Percentiles rank a stretch among this genome's conserved stretches.
Conservation (phyloP, 2,113 vertebrate species). For the Etheostoma spectabile region DNA sequence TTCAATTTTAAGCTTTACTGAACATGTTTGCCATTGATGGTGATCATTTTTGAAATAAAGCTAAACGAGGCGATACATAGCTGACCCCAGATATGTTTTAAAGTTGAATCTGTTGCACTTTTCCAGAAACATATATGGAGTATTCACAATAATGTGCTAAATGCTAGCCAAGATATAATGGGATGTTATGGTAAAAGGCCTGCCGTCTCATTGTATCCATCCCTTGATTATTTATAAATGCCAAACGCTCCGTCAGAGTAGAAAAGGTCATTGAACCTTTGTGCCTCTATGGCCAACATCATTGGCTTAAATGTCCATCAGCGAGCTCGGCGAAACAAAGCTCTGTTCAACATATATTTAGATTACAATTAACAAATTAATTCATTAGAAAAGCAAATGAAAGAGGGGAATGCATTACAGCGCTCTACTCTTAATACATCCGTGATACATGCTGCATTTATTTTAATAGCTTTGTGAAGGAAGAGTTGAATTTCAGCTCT, state of each 20-base stretch:
- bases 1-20: constrained; percentile 43
- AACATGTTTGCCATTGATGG: background rate
- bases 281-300: background rate
- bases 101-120: background rate
- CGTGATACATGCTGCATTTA: constrained; percentile 7
- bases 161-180: constrained; percentile 23
- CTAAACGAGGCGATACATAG: background rate
- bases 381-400: constrained; percentile 46
- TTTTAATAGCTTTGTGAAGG: constrained; percentile 31
- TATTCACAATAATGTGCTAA: constrained; percentile 22
- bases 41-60: background rate
- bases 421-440: background rate
- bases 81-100: background rate
- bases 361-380: constrained; percentile 42
- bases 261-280: constrained; percentile 26
- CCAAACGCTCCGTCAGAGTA: constrained; percentile 27
- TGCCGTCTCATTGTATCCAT: constrained; percentile 26
- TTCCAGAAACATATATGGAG: background rate
- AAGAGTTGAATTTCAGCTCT: constrained; percentile 17
- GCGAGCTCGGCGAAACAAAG: constrained; percentile 34
- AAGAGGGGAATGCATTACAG: constrained; percentile 12
- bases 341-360: constrained; percentile 29
- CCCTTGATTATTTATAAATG: constrained; percentile 63
- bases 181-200: constrained; percentile 20
- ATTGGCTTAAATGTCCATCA: constrained; percentile 36